These are phyloP conservation scores for Drosophila birchii DNA, from an alignment of 2,888 invertebrate genomes.

Conservation along the genomic window DNA sequence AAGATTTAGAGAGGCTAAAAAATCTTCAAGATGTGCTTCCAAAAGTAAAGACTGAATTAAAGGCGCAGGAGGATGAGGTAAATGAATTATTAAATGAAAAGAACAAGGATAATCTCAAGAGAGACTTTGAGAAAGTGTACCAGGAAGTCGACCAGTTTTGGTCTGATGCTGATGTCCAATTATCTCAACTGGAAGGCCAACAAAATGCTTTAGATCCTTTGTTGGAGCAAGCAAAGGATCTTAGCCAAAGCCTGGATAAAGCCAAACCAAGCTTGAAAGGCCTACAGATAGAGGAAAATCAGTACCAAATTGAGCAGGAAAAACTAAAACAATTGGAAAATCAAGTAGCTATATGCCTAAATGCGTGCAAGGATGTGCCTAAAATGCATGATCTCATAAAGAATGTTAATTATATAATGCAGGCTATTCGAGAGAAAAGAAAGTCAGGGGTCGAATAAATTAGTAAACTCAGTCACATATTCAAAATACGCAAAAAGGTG, in stretches of 20 bases:
- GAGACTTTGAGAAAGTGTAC: not conserved
- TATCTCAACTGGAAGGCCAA: not conserved
- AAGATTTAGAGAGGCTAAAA: not conserved
- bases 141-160: not conserved
- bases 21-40: not conserved
- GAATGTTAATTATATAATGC: not conserved
- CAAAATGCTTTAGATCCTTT: not conserved
- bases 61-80: not conserved
- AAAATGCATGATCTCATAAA: constrained; percentile 43
- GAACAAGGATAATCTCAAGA: not conserved
- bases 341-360: constrained; percentile 12
- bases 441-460: fast-evolving
- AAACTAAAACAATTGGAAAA: not conserved
- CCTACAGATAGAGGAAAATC: constrained; percentile 3
- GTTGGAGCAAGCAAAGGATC: not conserved
- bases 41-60: not conserved
- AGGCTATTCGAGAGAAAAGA: not conserved
- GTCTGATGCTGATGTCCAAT: not conserved
- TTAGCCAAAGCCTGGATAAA: not conserved
- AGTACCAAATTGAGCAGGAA: not conserved
- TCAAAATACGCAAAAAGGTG: not conserved
- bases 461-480: no score
- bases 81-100: not conserved
- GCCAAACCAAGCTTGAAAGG: not conserved
- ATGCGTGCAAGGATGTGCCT: constrained; percentile 26